Percentiles rank a stretch among this genome's conserved stretches.
These are phyloP conservation scores for Gadopsis marmoratus DNA, from an alignment of 2,797 vertebrate genomes.

Conservation along the genomic window DNA sequence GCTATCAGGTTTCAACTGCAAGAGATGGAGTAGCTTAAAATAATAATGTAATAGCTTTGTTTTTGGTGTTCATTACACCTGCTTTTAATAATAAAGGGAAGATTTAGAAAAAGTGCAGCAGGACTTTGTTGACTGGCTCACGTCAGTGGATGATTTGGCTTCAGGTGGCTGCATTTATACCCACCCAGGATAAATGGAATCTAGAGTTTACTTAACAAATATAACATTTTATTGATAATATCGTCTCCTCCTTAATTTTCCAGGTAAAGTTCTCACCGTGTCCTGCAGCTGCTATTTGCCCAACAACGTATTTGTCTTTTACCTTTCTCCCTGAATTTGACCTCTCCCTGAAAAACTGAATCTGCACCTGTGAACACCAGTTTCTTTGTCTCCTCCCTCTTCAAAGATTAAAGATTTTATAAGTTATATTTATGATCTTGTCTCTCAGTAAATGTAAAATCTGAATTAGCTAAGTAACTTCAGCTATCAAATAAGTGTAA, in stretches of 20 bases:
- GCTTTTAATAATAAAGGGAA: slow-evolving; percentile 32
- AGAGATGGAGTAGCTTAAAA: background rate
- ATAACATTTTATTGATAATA: slow-evolving; percentile 82
- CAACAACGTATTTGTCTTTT: background rate
- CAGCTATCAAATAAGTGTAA: background rate
- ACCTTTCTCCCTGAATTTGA: background rate
- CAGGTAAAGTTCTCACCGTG: slow-evolving; percentile 49
- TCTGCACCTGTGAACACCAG: background rate
- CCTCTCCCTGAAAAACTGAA: background rate
- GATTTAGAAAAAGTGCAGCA: slow-evolving; percentile 18
- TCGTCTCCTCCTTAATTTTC: slow-evolving; percentile 57
- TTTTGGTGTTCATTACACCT: slow-evolving; percentile 11
- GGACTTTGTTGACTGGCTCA: slow-evolving; percentile 34
- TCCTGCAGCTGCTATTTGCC: background rate
- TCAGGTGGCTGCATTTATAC: slow-evolving; percentile 56
- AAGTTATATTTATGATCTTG: background rate
- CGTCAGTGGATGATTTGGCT: slow-evolving; percentile 64
- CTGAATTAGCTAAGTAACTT: background rate
- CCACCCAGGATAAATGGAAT: slow-evolving; percentile 74
- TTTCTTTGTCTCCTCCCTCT: background rate
- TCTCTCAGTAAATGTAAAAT: background rate
- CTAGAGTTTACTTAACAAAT: slow-evolving; percentile 87
- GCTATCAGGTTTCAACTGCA: slow-evolving; percentile 37
- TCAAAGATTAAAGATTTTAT: background rate
- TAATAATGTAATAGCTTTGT: slow-evolving; percentile 1